Evolutionary conservation across 2,113 vertebrate genomes (phyloP), one percentile per base, ranked within the genome.

Genomic region (Percina caprodes): DNA sequence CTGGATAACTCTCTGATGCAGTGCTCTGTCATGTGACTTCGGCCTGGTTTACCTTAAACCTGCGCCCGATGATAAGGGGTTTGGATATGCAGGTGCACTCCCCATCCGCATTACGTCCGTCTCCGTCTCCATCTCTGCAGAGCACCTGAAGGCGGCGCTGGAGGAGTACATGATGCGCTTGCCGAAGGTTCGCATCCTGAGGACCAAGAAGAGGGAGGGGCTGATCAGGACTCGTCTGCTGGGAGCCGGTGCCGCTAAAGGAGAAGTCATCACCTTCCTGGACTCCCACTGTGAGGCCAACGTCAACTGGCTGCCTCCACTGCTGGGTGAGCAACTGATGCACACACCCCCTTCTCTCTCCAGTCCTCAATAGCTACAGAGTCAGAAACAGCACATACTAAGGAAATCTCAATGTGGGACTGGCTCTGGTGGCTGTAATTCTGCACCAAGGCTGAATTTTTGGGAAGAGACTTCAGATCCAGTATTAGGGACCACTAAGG

Each of bases 221-320:
- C 93, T 99, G 52, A 99, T 99, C 93, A 82, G 98, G 71, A 99
- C 98, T 0, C 96, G 98, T 1, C 96, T 99, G 92, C 92, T 99
- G 66, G 98, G 98, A 4, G 98, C 98, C 24, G 95, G 92, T 0
- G 94, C 93, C 0, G 98, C 98, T 0, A 95, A 88, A 18, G 98
- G 97, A 46, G 96, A 97, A 0, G 98, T 99, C 90, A 97, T 99
- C 94, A 99, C 98, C 2, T 99, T 99, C 94, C 94, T 99, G 83
- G 98, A 99, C 80, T 99, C 98, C 0, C 98, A 99, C 87, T 99
- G 98, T 2, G 98, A 99, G 85, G 96, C 98, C 88, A 99, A 99
- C 0, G 95, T 98, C 82, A 99, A 99, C 94, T 99, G 98, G 98
- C 96, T 99, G 42, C 98, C 98, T 0, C 98, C 98, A 0, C 91